Conservation (phyloP, 2,113 vertebrate genomes). For the Fulica atra region DNA sequence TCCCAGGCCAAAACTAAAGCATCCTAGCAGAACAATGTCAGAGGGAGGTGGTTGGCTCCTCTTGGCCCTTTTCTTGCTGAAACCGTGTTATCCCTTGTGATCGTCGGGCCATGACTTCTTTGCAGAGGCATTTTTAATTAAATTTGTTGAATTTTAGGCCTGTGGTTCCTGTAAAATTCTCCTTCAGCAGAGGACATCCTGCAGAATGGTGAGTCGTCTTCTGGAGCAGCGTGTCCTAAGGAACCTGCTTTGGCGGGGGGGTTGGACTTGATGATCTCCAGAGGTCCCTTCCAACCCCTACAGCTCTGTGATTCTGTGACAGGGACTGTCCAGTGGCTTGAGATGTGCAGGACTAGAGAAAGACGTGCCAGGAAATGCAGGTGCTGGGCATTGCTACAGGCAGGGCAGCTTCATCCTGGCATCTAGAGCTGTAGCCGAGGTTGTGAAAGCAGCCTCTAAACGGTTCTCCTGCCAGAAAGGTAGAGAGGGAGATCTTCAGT, state of each 20-base stretch:
- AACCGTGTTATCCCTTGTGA: fast-evolving
- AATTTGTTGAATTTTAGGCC: neutral
- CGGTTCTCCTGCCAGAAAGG: neutral
- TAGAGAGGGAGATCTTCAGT: conserved; percentile 19
- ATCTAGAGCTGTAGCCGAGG: neutral
- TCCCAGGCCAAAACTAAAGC: neutral
- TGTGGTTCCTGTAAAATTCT: neutral
- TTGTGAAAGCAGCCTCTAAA: neutral
- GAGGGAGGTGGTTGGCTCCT: neutral
- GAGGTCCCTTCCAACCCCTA: too few species aligned
- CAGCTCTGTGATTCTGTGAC: neutral
- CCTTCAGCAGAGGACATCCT: neutral
- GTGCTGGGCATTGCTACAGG: neutral
- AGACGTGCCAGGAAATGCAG: neutral
- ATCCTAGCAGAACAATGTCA: neutral
- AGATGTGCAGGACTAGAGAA: neutral
- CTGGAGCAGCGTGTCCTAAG: neutral
- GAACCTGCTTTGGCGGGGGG: too few species aligned
- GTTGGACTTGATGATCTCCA: too few species aligned
- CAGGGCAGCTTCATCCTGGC: neutral
- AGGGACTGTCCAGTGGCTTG: neutral
- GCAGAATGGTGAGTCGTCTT: neutral
- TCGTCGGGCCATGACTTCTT: neutral
- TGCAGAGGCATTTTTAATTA: neutral
- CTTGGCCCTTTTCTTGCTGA: neutral